Base-by-base conservation (phyloP, 2,113 vertebrate genomes). In the Tricholaema leucomelas region DNA sequence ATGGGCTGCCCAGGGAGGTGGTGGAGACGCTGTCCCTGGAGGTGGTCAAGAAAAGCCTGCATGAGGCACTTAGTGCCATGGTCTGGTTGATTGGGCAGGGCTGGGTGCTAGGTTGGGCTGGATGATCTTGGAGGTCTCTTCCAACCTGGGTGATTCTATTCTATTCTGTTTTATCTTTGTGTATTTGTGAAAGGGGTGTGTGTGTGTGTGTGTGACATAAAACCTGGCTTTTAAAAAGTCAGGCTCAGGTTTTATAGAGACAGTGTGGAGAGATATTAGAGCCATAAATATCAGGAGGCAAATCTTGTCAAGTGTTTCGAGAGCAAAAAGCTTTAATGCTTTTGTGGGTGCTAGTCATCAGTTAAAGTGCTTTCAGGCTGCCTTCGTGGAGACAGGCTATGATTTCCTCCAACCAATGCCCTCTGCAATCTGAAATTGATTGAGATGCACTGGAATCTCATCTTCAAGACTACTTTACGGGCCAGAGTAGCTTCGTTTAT, bases 261-360 rank as follows among this genome's bases (percentile, higher is more conserved):
- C 15, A 42, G 48, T 20, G 28, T 36, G 80, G 60, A 75, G 80
- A 87, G 88, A 23, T 38, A 65, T 24, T 65, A 64, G 21, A 87
- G 63, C 63, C 63, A 67, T 48, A 60, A 84, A 92, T 46, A 91
- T 46, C 56, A 82, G 28, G 50, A 64, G 82, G 63, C 12, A 79
- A 70, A 46, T 90, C 40, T 61, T 80, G 56, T 33, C 46, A 63
- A 79, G 60, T 80, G 30, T 83, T 71, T 75, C 1, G 3, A 65
- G 76, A 87, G 84, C 75, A 80, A 85, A 95, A 85, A 82, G 70
- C 85, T 90, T 77, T 81, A 82, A 87, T 79, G 90, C 76, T 86
- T 90, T 44, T 52, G 44, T 78, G 73, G 81, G 90, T 84, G 69
- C 81, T 86, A 81, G 79, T 77, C 72, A 67, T 82, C 85, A 91